Conservation (phyloP, 2,797 vertebrate genomes). For the Malacoctenus gilli region DNA sequence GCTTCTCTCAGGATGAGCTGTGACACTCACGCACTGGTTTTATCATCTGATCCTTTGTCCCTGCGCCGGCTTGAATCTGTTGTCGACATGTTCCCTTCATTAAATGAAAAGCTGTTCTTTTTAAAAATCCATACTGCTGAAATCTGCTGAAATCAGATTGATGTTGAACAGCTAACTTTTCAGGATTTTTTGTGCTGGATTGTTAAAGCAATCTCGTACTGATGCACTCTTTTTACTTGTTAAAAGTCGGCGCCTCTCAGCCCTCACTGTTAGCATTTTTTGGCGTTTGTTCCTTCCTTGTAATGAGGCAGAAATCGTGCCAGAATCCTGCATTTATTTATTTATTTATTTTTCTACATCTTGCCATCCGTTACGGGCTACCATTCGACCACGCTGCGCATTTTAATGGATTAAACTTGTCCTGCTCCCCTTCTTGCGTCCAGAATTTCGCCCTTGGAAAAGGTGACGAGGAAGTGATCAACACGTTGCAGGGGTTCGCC, state of each 20-base stretch:
- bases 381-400: conserved; percentile 14
- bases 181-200: too few relatives aligned
- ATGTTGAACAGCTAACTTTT: too few relatives aligned
- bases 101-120: too few relatives aligned
- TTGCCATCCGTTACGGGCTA: not conserved
- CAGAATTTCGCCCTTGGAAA: conserved; percentile 98
- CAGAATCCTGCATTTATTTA: too few relatives aligned
- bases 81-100: not conserved
- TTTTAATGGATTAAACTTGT: conserved; percentile 21
- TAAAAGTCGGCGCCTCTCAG: conserved; percentile 23
- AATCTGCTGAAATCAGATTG: too few relatives aligned
- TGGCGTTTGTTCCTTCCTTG: conserved; percentile 26
- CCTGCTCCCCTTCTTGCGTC: conserved; percentile 35
- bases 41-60: not conserved
- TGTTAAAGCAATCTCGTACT: too few relatives aligned
- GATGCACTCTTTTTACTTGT: too few relatives aligned
- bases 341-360: conserved; percentile 9
- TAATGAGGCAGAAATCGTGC: conserved; percentile 26
- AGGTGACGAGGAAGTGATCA: conserved; percentile 97
- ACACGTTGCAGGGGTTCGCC: conserved; percentile 91
- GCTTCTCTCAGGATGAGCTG: not conserved
- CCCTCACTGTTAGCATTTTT: conserved; percentile 20
- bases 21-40: not conserved
- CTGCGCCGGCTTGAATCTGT: conserved; percentile 4
- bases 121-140: too few relatives aligned